Conservation (phyloP, 37 sponge, comb jelly and placozoan genomes). For the Mnemiopsis leidyi region DNA sequence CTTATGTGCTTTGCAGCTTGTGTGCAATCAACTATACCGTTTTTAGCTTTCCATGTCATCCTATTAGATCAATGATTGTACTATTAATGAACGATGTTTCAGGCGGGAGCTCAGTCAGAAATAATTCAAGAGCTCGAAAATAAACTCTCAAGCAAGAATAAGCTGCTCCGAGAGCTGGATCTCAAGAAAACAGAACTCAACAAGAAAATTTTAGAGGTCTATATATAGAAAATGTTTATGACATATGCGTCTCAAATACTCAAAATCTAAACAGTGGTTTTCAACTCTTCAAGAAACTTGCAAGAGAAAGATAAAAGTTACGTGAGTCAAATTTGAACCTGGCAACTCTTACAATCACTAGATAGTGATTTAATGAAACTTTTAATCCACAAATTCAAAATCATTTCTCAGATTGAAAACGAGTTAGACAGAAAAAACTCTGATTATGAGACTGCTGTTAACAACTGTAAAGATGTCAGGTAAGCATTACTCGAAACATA, state of each 20-base stretch:
- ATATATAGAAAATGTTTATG: not conserved
- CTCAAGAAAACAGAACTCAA: not conserved
- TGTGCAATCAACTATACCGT: too few relatives aligned
- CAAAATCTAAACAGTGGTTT: not conserved
- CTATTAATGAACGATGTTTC: too few relatives aligned
- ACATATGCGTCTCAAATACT: not conserved
- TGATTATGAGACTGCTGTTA: slow-evolving; percentile 12
- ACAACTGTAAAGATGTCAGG: not conserved
- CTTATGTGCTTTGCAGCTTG: too few relatives aligned
- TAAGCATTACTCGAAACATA: too few relatives aligned
- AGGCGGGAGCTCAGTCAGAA: slow-evolving; percentile 7
- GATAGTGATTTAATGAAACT: not conserved
- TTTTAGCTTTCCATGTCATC: too few relatives aligned
- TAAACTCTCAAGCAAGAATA: not conserved
- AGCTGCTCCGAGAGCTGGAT: not conserved
- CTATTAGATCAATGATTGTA: too few relatives aligned
- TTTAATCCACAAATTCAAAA: not conserved
- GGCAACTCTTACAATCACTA: too few relatives aligned
- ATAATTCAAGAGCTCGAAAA: slow-evolving; percentile 10
- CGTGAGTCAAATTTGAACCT: too few relatives aligned
- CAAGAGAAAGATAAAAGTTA: not conserved
- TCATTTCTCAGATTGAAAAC: not conserved
- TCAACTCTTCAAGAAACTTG: not conserved
- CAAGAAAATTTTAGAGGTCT: not conserved
- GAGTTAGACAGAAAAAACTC: not conserved